These are phyloP conservation scores for Cardiocondyla obscurior DNA, from an alignment of 1,140 invertebrate species.

Conservation along the genomic window DNA sequence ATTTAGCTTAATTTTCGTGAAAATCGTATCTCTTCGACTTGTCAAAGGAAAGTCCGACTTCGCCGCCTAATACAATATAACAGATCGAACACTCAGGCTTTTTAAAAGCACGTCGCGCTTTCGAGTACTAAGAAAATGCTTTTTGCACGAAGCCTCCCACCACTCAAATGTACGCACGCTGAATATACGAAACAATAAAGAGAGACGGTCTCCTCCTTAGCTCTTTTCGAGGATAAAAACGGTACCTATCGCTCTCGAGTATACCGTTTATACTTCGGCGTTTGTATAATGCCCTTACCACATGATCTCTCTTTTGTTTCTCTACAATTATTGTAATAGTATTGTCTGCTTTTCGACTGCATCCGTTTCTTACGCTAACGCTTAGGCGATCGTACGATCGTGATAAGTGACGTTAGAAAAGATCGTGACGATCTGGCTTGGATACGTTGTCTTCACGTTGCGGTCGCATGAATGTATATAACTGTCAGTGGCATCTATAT, in stretches of 20 bases:
- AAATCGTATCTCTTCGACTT: neutral
- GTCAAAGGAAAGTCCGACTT: neutral
- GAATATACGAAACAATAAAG: neutral
- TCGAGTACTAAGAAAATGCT: neutral
- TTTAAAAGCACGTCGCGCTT: neutral
- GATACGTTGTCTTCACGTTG: constrained; percentile 23
- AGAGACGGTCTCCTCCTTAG: neutral
- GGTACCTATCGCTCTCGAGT: constrained; percentile 55
- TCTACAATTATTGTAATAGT: constrained; percentile 57
- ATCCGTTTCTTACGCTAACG: constrained; percentile 20
- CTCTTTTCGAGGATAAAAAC: constrained; percentile 22
- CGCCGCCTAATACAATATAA: neutral
- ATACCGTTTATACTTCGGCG: constrained; percentile 60
- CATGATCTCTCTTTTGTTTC: constrained; percentile 21
- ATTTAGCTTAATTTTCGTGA: neutral
- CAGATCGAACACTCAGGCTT: neutral
- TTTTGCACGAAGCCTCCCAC: neutral
- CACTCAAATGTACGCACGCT: neutral
- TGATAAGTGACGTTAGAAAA: constrained; percentile 40
- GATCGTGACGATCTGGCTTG: neutral
- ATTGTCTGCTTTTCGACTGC: constrained; percentile 64
- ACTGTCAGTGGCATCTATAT: constrained; percentile 14
- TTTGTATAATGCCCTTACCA: constrained; percentile 59
- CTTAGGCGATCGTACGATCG: constrained; percentile 38
- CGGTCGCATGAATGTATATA: constrained; percentile 44